Evolutionary conservation across 2,113 vertebrate genomes (phyloP).

Genomic region (Emydura subglobosa): DNA sequence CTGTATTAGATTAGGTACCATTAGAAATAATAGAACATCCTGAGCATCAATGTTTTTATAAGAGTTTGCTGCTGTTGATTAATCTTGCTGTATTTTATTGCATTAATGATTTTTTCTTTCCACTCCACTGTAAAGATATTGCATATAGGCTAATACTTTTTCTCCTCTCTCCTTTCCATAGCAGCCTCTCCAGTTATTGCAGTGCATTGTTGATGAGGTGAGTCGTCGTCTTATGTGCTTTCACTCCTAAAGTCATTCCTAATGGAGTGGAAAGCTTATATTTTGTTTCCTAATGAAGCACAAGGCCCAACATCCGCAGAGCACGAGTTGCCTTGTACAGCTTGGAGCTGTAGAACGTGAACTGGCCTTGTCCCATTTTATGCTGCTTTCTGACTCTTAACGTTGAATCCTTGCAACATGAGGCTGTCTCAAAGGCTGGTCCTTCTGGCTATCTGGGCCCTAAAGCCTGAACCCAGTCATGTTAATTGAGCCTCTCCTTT

Average conservation of each 20-base stretch:
- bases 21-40: slow-evolving; percentile 99
- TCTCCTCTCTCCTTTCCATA: slow-evolving; percentile 78
- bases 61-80: slow-evolving; percentile 99
- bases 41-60: slow-evolving; percentile 96
- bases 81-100: slow-evolving; percentile 99
- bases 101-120: slow-evolving; percentile 98
- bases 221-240: slow-evolving; percentile 99
- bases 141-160: slow-evolving; percentile 94
- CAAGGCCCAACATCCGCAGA: slow-evolving; percentile 93
- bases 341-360: slow-evolving; percentile 73
- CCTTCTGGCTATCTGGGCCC: slow-evolving; percentile 2
- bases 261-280: slow-evolving; percentile 99
- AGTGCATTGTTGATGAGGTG: slow-evolving; percentile 99
- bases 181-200: slow-evolving; percentile 98
- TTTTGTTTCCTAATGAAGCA: slow-evolving; percentile 99
- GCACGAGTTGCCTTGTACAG: slow-evolving; percentile 80
- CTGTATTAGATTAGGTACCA: slow-evolving; percentile 99
- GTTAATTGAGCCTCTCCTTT: slow-evolving; percentile 33
- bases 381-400: slow-evolving; percentile 23
- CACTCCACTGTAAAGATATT: slow-evolving; percentile 98
- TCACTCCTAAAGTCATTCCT: slow-evolving; percentile 99
- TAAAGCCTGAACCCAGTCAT: not conserved
- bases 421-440: not conserved
- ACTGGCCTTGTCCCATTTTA: slow-evolving; percentile 69
- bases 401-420: not conserved